phyloP scores from a whole-genome alignment of 2,888 invertebrate genomes.

The Nephrotoma appendiculata region DNA sequence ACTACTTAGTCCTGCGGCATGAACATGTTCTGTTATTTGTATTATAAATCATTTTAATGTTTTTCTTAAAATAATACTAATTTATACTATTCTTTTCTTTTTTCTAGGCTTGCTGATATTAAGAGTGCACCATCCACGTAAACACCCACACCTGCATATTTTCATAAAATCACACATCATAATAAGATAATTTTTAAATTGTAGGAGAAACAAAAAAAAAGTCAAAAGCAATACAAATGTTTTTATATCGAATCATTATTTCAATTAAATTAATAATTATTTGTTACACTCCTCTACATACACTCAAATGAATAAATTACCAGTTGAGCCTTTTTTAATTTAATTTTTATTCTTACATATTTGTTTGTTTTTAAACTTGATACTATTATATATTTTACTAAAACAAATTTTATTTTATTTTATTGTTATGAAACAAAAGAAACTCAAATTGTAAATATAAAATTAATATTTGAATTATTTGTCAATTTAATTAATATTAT shows the following conservation, averaged over 20 bases:
- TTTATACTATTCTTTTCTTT: not conserved
- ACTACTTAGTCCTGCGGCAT: too few relatives aligned
- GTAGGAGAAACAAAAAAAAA: not conserved
- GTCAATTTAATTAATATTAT: not conserved
- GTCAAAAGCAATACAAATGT: not conserved
- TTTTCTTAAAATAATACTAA: not conserved
- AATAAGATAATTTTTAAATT: not conserved
- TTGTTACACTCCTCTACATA: not conserved
- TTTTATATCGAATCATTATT: too few relatives aligned
- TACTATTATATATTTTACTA: not conserved
- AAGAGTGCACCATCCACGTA: not conserved
- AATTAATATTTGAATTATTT: not conserved
- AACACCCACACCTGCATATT: not conserved
- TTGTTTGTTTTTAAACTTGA: not conserved
- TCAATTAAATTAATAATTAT: not conserved
- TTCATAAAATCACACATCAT: not conserved
- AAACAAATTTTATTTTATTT: not conserved
- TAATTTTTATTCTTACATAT: not conserved
- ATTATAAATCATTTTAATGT: too few relatives aligned
- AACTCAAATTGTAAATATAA: not conserved
- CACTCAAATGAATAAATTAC: not conserved
- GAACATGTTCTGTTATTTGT: too few relatives aligned
- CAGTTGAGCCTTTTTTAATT: not conserved
- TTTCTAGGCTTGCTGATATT: not conserved
- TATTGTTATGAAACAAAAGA: not conserved